A percentile compares a stretch with the other conserved stretches of the same genome.
Evolutionary conservation across 2,797 vertebrate genomes (phyloP).

Genomic region (Hyperoplus immaculatus): DNA sequence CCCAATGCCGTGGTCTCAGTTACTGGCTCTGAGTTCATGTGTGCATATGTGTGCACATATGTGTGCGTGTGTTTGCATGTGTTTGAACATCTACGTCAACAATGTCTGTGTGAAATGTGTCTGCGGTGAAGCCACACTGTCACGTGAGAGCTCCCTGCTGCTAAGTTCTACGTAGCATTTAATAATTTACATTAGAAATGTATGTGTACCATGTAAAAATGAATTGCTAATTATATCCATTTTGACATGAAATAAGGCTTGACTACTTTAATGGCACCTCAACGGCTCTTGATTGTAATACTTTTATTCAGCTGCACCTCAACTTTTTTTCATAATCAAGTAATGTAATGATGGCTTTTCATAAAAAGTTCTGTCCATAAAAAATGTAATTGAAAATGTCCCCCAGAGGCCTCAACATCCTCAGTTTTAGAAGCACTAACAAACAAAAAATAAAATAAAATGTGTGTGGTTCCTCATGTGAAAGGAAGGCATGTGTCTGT

Average conservation of each 20-base stretch:
- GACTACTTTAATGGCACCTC: not conserved
- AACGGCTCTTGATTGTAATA: no score
- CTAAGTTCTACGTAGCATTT: not conserved
- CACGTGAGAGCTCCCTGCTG: not conserved
- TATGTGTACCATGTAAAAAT: not conserved
- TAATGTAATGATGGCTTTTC: not conserved
- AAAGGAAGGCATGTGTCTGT: not conserved
- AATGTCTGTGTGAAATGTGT: constrained; percentile 2
- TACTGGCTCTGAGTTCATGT: constrained; percentile 30
- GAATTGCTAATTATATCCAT: not conserved
- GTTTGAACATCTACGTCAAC: not conserved
- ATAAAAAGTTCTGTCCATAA: accelerated
- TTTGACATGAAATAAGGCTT: not conserved
- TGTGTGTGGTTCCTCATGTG: not conserved
- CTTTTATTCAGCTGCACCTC: not conserved
- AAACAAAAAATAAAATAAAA: no score
- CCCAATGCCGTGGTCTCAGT: constrained; percentile 68
- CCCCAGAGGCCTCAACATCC: not conserved
- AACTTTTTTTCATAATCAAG: not conserved
- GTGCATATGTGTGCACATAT: not conserved
- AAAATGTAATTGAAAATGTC: not conserved
- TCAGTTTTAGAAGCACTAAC: no score
- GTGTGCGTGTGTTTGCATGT: not conserved
- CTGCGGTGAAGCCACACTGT: not conserved
- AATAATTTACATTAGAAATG: not conserved